Base-by-base conservation (phyloP, 1,140 invertebrate species). In the Sarcophaga peregrina region DNA sequence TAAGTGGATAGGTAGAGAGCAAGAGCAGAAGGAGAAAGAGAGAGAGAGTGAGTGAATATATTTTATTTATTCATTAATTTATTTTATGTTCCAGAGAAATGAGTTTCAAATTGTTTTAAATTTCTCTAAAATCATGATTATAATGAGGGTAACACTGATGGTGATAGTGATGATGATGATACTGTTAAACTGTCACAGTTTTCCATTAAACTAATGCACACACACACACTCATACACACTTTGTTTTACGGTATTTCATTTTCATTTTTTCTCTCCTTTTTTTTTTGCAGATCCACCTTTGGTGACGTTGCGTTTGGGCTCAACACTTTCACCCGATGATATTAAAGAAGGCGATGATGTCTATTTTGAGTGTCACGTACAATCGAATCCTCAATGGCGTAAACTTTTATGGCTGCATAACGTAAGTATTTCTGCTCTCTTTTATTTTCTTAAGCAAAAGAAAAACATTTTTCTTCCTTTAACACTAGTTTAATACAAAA, bases 331-430 rank as follows among this genome's bases (percentile, higher is more conserved):
- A 86, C 94, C 96, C 17, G 94, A 95, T 84, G 95, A 96, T 91
- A 97, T 97, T 91, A 97, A 96, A 91, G 96, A 97, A 92, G 96
- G 96, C 50, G 96, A 97, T 87, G 97, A 97, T 90, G 96, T 97
- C 72, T 97, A 97, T 91, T 97, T 98, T 91, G 96, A 97, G 91
- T 98, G 96, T 91, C 95, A 96, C 91, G 96, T 97, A 83, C 93
- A 93, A 86, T 95, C 96, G 82, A 97, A 97, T 92, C 96, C 96
- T 20, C 94, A 94, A 83, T 95, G 94, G 90, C 94, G 95, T 85
- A 95, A 95, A 87, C 94, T 98, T 76, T 94, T 94, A 54, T 98
- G 97, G 97, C 92, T 95, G 83, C 95, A 96, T 90, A 94, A 97
- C 87, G 95, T 96, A 91, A 94, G 95, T 95, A 82, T 73, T 81